Percentiles rank a stretch among this genome's conserved stretches.
phyloP scores from a whole-genome alignment of 2,888 invertebrate genomes.

The Xestobium rufovillosum region DNA sequence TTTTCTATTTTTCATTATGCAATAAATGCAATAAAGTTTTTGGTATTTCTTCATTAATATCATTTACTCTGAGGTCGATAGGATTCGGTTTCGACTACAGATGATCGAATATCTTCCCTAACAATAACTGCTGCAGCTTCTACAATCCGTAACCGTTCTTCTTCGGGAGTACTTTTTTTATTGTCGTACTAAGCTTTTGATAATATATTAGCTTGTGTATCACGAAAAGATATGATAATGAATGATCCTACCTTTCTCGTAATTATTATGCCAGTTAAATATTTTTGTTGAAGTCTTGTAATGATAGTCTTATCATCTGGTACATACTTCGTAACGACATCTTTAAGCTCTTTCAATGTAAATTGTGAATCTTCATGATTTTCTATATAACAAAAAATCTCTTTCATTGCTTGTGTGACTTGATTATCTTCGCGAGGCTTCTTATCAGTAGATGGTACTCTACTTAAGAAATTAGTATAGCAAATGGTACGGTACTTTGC shows the following conservation, averaged over 20 bases:
- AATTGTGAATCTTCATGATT: conserved; percentile 35
- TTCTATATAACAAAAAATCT: conserved; percentile 33
- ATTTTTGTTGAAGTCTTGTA: conserved; percentile 31
- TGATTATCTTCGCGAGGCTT: conserved; percentile 33
- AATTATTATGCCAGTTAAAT: conserved; percentile 25
- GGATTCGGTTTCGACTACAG: conserved; percentile 31
- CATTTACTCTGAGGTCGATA: conserved; percentile 34
- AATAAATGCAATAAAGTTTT: conserved; percentile 34
- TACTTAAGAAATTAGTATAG: conserved; percentile 32
- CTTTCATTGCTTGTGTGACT: conserved; percentile 35
- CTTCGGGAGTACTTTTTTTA: conserved; percentile 29
- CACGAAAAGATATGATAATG: conserved; percentile 34
- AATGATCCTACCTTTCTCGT: conserved; percentile 28
- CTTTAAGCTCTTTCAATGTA: conserved; percentile 33
- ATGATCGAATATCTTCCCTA: conserved; percentile 36
- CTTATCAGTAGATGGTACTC: conserved; percentile 29
- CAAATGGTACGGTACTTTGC: conserved; percentile 36
- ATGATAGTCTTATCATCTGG: conserved; percentile 32
- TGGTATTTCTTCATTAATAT: conserved; percentile 25
- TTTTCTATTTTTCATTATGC: conserved; percentile 30
- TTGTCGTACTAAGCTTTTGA: conserved; percentile 34
- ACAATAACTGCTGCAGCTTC: conserved; percentile 37
- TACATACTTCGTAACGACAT: conserved; percentile 30
- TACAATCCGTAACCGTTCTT: conserved; percentile 33
- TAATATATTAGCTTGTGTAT: conserved; percentile 32